phyloP scores from a whole-genome alignment of 2,888 invertebrate genomes.

The Dolichopus griseipennis region DNA sequence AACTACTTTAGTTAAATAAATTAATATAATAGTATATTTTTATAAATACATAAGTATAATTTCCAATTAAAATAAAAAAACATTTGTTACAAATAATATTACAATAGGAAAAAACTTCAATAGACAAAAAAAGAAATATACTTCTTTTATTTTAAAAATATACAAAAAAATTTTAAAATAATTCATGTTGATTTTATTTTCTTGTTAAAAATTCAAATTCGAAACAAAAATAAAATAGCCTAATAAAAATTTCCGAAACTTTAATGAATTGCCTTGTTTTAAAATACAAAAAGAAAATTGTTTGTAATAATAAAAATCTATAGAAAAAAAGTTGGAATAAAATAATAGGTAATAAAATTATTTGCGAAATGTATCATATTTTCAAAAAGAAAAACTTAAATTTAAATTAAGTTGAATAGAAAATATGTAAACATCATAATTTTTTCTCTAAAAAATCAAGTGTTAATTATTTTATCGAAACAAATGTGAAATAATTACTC shows the following conservation, averaged over 20 bases:
- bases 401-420: too few species aligned
- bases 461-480: too few species aligned
- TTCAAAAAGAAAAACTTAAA: too few species aligned
- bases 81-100: too few species aligned
- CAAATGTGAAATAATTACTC: too few species aligned
- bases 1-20: neutral
- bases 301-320: neutral
- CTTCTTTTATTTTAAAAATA: neutral
- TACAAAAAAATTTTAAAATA: neutral
- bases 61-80: neutral
- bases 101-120: too few species aligned
- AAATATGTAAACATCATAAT: too few species aligned
- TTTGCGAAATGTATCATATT: too few species aligned
- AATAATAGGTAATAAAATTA: too few species aligned
- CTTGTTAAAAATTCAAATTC: neutral
- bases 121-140: neutral
- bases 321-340: too few species aligned
- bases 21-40: neutral
- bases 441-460: too few species aligned
- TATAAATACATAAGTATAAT: neutral
- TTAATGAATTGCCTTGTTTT: conserved; percentile 6
- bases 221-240: neutral
- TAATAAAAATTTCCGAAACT: neutral
- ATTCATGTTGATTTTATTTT: neutral
- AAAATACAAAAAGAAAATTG: neutral